Base-by-base conservation (phyloP, 37 sponge, comb jelly and placozoan species). In the Axinella damicornis region DNA sequence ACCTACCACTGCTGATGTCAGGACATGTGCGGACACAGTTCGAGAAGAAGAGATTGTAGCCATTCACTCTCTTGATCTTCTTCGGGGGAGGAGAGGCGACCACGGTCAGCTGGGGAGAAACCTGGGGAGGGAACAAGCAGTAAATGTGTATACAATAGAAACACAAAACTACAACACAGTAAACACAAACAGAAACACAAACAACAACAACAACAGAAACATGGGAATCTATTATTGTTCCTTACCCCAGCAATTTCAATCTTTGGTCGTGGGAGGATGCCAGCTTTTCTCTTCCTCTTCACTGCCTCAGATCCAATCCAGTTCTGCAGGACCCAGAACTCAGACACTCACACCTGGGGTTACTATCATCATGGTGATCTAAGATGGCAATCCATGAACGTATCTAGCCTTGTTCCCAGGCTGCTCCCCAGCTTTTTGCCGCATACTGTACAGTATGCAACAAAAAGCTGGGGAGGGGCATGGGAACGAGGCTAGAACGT, bases 271-370 rank as follows among this genome's bases (percentile, higher is more conserved):
- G 95, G 95, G 1, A 95, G 77, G 57, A 95, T 82, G 2, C 95
- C 95, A 33, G 90, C 92, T 57, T 89, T 89, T 74, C 83, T 92
- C 88, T 95, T 95, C 58, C 96, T 85, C 82, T 90, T 92, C 1
- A 95, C 96, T 24, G 92, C 90, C 62, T 95, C 96, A 15, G 96
- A 90, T 52, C 96, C 96, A 60, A 95, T 92, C 96, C 96, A 95
- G 75, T 95, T 95, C 95, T 95, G 53, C n/a, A 76, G 25, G 46
- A 24, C 13, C 17, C 9, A 46, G 46, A 46, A 46, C n/a, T n/a
- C n/a, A n/a, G n/a, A n/a, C 46, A 46, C 46, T 46, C 46, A 46
- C 46, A 46, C 46, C 9, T 9, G 9, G 9, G 9, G 46, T 46
- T 4, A 46, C 4, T 46, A 46, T 46, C 9, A 12, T 4, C 46